Conservation (phyloP, 2,113 vertebrate genomes). For the Sphaerodactylus townsendi region DNA sequence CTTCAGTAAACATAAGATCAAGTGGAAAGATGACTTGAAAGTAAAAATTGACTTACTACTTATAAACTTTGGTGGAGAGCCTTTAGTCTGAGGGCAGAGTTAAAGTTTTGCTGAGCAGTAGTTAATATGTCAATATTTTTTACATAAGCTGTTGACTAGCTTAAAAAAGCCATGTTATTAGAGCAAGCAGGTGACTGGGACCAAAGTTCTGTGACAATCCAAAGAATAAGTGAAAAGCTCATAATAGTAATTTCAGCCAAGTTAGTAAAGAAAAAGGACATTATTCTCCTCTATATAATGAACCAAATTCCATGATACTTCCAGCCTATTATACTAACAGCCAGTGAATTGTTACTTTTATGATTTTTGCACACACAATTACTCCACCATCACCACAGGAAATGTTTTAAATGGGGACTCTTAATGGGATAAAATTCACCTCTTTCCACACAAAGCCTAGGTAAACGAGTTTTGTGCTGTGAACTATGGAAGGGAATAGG, state of each 20-base stretch:
- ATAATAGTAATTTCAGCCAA: background rate
- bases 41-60: background rate
- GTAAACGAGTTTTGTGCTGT: background rate
- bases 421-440: background rate
- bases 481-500: background rate
- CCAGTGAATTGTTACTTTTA: constrained; percentile 8
- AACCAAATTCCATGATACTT: background rate
- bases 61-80: too few species aligned
- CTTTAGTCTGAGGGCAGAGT: background rate
- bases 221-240: background rate
- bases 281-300: background rate
- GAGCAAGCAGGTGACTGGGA: background rate
- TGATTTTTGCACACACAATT: constrained; percentile 8
- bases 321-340: background rate
- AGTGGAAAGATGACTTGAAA: background rate
- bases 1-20: background rate
- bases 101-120: background rate
- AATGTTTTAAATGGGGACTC: background rate
- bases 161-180: background rate
- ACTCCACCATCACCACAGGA: background rate
- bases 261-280: background rate
- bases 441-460: background rate
- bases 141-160: background rate
- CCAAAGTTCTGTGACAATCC: background rate
- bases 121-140: background rate